Evolutionary conservation across 2,113 vertebrate genomes (phyloP), one percentile per base, ranked within the genome.

Genomic region (Gobio gobio): DNA sequence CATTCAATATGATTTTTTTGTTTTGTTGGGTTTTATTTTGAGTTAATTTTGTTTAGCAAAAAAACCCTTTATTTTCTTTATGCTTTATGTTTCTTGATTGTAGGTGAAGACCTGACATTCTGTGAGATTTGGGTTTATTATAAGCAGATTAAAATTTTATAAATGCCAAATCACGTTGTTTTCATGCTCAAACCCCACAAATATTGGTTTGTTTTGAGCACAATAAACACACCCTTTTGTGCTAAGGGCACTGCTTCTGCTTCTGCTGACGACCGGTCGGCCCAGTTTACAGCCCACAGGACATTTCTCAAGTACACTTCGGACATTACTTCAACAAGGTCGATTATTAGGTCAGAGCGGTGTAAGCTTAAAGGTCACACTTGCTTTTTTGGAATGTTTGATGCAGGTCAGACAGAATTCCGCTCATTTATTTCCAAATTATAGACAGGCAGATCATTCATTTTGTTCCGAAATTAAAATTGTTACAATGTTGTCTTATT

Each of bases 281-380:
- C 12, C 85, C 81, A 33, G 87, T 88, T 86, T 84, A 24, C 8
- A 76, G 81, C 51, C 14, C 74, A 83, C 40, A 83, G 78, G 24
- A 81, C 13, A 49, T 51, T 24, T 51, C 58, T 83, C 79, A 83
- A 84, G 51, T 78, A 77, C 49, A 76, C 24, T 26, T 20, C 0
- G 49, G 49, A 26, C 70, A 40, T 64, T 40, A 61, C 47, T 47
- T 36, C 54, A 56, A 72, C 45, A 84, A 66, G 43, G 78, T 81
- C 18, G 13, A 61, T 81, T 49, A 54, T 36, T 54, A 54, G 40
- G 40, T 61, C 20, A 59, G 10, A 63, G 54, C 29, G 54, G 5
- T 7, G 40, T 36, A 63, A 2, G 29, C 29, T 22, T 78, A 26
- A 76, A 59, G 54, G 51, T 78, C 26, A 59, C 29, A 3, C 7